A percentile compares a stretch with the other conserved stretches of the same genome.
Evolutionary conservation across 2,888 invertebrate species (phyloP).

Genomic region (Epsilonema sp.): DNA sequence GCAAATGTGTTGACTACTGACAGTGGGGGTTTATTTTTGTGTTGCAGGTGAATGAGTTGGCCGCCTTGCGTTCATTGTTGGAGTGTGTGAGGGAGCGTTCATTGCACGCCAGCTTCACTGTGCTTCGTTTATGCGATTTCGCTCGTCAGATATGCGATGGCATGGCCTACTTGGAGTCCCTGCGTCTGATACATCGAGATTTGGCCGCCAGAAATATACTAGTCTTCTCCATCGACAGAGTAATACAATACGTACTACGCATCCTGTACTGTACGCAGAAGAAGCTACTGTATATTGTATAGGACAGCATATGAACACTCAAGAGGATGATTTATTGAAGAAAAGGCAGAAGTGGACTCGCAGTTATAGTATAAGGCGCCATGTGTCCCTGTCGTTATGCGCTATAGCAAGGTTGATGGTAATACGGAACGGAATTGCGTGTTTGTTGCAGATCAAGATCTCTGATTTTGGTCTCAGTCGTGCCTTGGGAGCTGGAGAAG

Average conservation of each 20-base stretch:
- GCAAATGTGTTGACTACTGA: too few species aligned
- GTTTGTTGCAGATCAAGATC: slow-evolving; percentile 55
- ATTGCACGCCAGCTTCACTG: slow-evolving; percentile 68
- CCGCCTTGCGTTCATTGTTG: slow-evolving; percentile 72
- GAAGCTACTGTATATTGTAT: too few species aligned
- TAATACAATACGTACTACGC: slow-evolving; percentile 15
- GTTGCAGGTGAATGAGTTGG: slow-evolving; percentile 66
- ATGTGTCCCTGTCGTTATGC: too few species aligned
- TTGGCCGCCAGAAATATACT: slow-evolving; percentile 90
- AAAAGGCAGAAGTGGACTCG: too few species aligned
- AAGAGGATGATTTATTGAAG: too few species aligned
- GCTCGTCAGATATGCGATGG: slow-evolving; percentile 88
- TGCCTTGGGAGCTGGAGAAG: slow-evolving; percentile 86
- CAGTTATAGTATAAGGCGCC: too few species aligned
- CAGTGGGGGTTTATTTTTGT: too few species aligned
- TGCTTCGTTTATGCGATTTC: slow-evolving; percentile 77
- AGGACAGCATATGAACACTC: too few species aligned
- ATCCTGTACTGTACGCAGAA: too few species aligned
- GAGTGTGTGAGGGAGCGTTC: slow-evolving; percentile 88
- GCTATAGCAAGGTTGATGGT: too few species aligned
- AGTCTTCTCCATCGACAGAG: slow-evolving; percentile 82
- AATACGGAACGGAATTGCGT: too few species aligned
- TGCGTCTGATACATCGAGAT: slow-evolving; percentile 88
- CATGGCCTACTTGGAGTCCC: slow-evolving; percentile 87
- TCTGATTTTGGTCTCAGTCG: slow-evolving; percentile 91